A percentile compares a stretch with the other conserved stretches of the same genome.
phyloP scores from a whole-genome alignment of 2,797 vertebrate species.

The Argentina silus region DNA sequence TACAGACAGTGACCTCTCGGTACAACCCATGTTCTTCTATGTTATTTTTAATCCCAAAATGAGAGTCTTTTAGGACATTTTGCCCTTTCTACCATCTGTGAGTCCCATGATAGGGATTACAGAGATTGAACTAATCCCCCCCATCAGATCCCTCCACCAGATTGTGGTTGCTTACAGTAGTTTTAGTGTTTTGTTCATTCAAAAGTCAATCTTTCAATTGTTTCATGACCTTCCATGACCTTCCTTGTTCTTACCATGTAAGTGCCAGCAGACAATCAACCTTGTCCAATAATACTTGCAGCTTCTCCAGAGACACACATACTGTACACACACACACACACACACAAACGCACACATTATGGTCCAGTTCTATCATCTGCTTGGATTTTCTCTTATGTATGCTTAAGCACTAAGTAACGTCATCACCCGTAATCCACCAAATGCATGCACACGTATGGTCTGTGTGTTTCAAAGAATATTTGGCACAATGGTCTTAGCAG shows the following conservation, averaged over 20 bases:
- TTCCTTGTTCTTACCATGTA: neutral
- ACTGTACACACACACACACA: neutral
- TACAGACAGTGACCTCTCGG: too few relatives aligned
- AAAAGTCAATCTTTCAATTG: neutral
- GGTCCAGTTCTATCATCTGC: neutral
- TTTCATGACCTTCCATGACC: neutral
- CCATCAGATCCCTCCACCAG: conserved; percentile 48
- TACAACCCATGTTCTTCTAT: too few relatives aligned
- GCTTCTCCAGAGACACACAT: too few relatives aligned
- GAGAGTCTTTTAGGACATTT: conserved; percentile 64
- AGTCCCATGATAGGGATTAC: conserved; percentile 72
- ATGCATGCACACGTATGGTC: neutral
- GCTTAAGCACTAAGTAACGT: neutral
- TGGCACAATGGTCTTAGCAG: too few relatives aligned
- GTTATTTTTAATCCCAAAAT: neutral
- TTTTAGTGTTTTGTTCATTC: conserved; percentile 36
- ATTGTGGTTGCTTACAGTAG: conserved; percentile 60
- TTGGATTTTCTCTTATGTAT: neutral
- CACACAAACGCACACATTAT: neutral
- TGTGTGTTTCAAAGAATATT: too few relatives aligned
- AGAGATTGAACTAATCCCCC: conserved; percentile 66
- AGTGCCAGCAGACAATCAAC: neutral
- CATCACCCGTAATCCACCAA: neutral
- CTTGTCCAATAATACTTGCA: neutral
- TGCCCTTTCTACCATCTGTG: conserved; percentile 72